phyloP scores from a whole-genome alignment of 2,113 vertebrate genomes.

The Notiomystis cincta region DNA sequence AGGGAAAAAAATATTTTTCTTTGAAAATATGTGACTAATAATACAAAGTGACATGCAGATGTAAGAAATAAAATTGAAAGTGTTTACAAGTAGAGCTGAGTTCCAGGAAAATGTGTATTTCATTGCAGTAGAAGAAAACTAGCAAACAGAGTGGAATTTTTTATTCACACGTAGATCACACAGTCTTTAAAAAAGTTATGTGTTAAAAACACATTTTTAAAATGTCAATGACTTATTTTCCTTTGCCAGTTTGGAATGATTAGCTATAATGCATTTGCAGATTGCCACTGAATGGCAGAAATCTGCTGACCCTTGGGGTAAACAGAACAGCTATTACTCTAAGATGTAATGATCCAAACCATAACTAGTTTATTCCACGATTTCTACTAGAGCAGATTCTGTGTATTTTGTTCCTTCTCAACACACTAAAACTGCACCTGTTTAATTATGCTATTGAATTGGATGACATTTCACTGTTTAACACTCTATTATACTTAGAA shows the following conservation, averaged over 20 bases:
- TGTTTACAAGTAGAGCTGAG: neutral
- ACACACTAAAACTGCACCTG: constrained; percentile 12
- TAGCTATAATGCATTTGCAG: constrained; percentile 7
- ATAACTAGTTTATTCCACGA: neutral
- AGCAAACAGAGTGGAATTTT: neutral
- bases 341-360: constrained; percentile 15
- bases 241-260: neutral
- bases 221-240: neutral
- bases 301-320: constrained; percentile 43
- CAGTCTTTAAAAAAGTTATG: neutral
- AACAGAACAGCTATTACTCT: constrained; percentile 13
- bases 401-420: neutral
- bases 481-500: neutral
- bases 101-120: neutral
- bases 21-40: neutral
- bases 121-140: neutral
- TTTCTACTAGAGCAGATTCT: neutral
- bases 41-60: neutral
- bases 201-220: neutral
- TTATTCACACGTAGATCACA: neutral
- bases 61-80: neutral
- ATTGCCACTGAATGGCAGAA: constrained; percentile 22
- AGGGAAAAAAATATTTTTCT: neutral
- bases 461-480: neutral
- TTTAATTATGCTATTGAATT: constrained; percentile 13